phyloP scores from a whole-genome alignment of 2,888 invertebrate species.

The Cheilosia impressa region DNA sequence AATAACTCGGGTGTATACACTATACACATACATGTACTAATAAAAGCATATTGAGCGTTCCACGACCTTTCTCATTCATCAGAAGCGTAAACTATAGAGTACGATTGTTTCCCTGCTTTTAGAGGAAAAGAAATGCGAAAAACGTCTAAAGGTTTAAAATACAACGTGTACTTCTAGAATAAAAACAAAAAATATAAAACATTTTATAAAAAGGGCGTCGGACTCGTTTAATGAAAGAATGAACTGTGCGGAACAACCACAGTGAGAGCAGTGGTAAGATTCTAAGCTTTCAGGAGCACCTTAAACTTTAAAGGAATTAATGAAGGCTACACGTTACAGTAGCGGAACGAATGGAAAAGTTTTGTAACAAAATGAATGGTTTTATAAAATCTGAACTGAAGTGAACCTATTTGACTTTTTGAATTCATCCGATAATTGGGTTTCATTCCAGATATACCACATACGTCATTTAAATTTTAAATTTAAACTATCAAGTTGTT shows the following conservation, averaged over 20 bases:
- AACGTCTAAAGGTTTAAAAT: slow-evolving; percentile 19
- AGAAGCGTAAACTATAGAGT: slow-evolving; percentile 11
- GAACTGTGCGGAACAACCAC: neutral
- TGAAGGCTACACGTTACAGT: too few species aligned
- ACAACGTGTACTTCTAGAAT: neutral
- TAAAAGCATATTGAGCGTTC: slow-evolving; percentile 8
- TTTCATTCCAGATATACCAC: too few species aligned
- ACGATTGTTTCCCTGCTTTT: too few species aligned
- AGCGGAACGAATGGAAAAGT: too few species aligned
- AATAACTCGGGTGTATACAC: slow-evolving; percentile 10
- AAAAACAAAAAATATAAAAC: neutral
- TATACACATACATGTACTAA: neutral
- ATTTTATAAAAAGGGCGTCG: neutral
- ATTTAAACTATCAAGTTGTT: too few species aligned
- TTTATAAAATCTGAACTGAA: too few species aligned
- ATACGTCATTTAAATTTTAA: too few species aligned
- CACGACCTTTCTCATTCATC: slow-evolving; percentile 16
- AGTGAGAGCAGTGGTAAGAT: neutral
- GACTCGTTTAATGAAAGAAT: neutral
- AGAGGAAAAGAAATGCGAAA: neutral
- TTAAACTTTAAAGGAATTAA: too few species aligned
- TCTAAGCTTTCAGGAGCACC: slow-evolving; percentile 1
- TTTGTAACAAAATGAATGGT: too few species aligned
- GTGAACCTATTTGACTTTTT: too few species aligned
- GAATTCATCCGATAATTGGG: too few species aligned